phyloP scores from a whole-genome alignment of 2,888 invertebrate species.

The Pristionchus maxplancki region DNA sequence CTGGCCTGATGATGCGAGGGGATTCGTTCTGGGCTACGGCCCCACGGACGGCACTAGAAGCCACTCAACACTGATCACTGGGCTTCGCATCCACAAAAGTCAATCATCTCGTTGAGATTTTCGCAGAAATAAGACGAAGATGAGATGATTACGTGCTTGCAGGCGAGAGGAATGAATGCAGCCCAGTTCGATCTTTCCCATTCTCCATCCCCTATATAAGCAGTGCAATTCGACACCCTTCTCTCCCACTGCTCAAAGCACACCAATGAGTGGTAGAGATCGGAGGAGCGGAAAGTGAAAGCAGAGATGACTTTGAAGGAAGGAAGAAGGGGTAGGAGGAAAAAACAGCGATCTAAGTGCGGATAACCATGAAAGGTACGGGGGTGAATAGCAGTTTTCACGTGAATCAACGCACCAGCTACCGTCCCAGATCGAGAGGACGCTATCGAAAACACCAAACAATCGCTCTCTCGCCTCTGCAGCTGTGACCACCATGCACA shows the following conservation, averaged over 20 bases:
- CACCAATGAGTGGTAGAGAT: neutral
- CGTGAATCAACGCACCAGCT: neutral
- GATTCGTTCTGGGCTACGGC: neutral
- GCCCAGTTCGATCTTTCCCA: neutral
- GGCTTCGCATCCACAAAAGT: neutral
- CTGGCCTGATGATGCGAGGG: neutral
- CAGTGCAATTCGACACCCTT: conserved; percentile 33
- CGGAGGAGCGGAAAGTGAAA: neutral
- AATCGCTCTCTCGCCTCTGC: neutral
- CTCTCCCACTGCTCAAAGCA: neutral
- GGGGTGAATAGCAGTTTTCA: neutral
- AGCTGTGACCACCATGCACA: conserved; percentile 18
- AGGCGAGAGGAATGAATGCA: neutral
- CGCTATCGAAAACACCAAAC: neutral
- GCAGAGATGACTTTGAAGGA: neutral
- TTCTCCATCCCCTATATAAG: neutral
- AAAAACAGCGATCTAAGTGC: conserved; percentile 1
- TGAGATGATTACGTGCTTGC: neutral
- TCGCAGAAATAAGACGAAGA: neutral
- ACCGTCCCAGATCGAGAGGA: neutral
- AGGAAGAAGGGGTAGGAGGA: neutral
- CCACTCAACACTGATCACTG: neutral
- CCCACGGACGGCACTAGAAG: neutral
- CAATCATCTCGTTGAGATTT: neutral
- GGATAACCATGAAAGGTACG: neutral